phyloP scores from a whole-genome alignment of 2,888 invertebrate genomes.

The Scaptomyza cyrtandrae region DNA sequence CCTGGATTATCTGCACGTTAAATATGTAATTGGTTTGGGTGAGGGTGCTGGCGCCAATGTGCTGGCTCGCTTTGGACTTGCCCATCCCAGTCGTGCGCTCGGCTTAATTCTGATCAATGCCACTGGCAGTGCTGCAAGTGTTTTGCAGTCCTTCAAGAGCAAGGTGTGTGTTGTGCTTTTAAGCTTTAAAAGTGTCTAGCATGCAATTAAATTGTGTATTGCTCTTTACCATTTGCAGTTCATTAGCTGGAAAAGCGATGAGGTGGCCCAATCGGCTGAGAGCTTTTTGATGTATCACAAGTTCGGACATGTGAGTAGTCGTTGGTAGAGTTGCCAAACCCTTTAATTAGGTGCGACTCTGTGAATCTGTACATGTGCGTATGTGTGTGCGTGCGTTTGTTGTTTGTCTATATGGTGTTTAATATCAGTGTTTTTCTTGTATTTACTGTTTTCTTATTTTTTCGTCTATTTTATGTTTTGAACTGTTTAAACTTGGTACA shows the following conservation, averaged over 20 bases:
- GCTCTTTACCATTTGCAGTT: conserved; percentile 85
- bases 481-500: conserved; percentile 48
- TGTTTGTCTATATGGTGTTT: conserved; percentile 44
- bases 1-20: conserved; percentile 92
- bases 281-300: conserved; percentile 95
- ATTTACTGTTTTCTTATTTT: conserved; percentile 58
- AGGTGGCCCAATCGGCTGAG: conserved; percentile 94
- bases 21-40: conserved; percentile 93
- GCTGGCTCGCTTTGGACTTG: conserved; percentile 92
- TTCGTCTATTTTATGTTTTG: conserved; percentile 66
- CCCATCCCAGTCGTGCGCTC: conserved; percentile 90
- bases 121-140: conserved; percentile 93
- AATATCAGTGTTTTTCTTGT: conserved; percentile 49
- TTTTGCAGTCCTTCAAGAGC: conserved; percentile 93
- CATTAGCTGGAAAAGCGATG: conserved; percentile 92
- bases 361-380: conserved; percentile 13
- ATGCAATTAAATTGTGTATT: conserved; percentile 35
- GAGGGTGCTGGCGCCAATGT: conserved; percentile 96
- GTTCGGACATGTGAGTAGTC: conserved; percentile 93
- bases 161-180: conserved; percentile 86
- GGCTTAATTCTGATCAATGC: conserved; percentile 94
- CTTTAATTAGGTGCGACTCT: conserved; percentile 9
- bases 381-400: conserved; percentile 9
- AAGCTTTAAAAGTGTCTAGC: neutral
- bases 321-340: conserved; percentile 7